Percentiles rank a stretch among this genome's conserved stretches.
These are phyloP conservation scores for Formicarius rufipectus DNA, from an alignment of 2,113 vertebrate species.

Conservation along the genomic window DNA sequence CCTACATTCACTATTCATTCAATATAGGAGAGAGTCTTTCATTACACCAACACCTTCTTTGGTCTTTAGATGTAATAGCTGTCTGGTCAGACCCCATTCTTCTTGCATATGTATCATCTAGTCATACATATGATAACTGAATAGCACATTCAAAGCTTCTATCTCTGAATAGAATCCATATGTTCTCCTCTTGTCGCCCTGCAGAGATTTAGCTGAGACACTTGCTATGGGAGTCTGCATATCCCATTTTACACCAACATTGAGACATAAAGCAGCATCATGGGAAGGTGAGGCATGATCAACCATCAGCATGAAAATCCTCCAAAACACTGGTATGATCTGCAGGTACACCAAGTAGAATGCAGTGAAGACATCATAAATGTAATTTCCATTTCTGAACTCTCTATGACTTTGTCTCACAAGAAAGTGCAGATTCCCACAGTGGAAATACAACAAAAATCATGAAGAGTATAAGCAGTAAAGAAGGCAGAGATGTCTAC, in stretches of 20 bases:
- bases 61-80: not conserved
- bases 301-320: not conserved
- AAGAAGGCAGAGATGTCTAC: not conserved
- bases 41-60: not conserved
- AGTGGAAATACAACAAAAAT: not conserved
- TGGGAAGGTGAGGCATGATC: not conserved
- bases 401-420: not conserved
- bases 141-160: not conserved
- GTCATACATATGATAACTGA: not conserved
- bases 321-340: not conserved
- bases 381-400: not conserved
- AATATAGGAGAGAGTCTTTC: not conserved
- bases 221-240: not conserved
- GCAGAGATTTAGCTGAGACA: not conserved
- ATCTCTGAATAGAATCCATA: not conserved
- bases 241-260: not conserved
- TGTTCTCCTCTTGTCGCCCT: not conserved
- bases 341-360: not conserved
- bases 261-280: not conserved
- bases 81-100: not conserved
- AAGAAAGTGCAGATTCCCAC: not conserved
- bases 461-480: not conserved
- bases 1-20: not conserved
- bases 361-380: not conserved
- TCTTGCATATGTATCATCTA: not conserved